Percentiles rank a stretch among this genome's conserved stretches.
phyloP scores from a whole-genome alignment of 2,113 vertebrate species.

The Theropithecus gelada region DNA sequence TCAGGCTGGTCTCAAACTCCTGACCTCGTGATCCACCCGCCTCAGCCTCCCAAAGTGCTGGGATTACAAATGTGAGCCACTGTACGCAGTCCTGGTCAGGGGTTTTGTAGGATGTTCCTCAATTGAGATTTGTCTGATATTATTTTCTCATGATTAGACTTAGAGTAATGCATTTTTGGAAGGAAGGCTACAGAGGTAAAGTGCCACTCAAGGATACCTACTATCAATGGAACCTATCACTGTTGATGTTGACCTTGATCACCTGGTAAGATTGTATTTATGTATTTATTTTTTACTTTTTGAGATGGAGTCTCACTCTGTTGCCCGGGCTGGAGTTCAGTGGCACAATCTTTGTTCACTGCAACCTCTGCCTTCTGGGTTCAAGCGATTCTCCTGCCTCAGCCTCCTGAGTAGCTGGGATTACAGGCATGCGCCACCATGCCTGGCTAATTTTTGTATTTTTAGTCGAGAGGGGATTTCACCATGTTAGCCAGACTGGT shows the following conservation, averaged over 20 bases:
- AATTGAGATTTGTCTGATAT: too few species aligned
- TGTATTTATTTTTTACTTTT: neutral
- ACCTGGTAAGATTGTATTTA: neutral
- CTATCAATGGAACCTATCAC: neutral
- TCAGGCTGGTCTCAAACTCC: neutral
- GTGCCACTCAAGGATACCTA: too few species aligned
- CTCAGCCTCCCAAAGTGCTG: neutral
- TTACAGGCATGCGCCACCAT: neutral
- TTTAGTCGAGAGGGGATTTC: neutral
- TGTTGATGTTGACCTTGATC: neutral
- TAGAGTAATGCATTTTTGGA: too few species aligned
- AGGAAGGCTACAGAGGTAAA: too few species aligned
- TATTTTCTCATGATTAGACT: too few species aligned
- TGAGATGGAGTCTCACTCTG: neutral
- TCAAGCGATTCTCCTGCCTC: neutral
- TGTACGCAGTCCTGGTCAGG: neutral
- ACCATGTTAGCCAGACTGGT: neutral
- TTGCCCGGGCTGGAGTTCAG: neutral
- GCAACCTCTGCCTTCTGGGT: too few species aligned
- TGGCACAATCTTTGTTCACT: neutral
- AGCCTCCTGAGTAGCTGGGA: neutral
- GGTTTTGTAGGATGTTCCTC: neutral
- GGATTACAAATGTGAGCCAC: neutral
- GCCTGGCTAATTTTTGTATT: neutral
- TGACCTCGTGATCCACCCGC: neutral